Evolutionary conservation across 2,797 vertebrate species (phyloP), one percentile per base, ranked within the genome.

Genomic region (Vespertilio murinus): DNA sequence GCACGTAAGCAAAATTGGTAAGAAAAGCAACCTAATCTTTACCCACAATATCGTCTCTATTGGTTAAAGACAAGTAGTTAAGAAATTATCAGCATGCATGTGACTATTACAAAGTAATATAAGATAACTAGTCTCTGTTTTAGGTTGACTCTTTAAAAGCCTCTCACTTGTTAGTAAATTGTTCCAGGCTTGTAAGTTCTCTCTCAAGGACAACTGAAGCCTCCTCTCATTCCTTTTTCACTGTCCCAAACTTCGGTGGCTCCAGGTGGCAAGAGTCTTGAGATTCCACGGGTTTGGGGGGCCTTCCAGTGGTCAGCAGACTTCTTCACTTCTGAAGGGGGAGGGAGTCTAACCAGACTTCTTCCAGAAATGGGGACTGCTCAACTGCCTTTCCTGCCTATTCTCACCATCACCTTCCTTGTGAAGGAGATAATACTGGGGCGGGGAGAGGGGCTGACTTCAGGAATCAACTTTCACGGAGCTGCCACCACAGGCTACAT

Each of bases 21-120:
- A 70, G 45, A 95, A 78, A 12, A 79, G 54, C 30, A 54, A 64
- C 45, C 28, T 70, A 45, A 18, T 11, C 22, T 82, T 80, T 92
- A 67, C 70, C 67, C 30, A 71, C 75, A 92, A 25, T n/a, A 56
- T 59, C 83, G 65, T 77, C 93, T 93, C 73, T 67, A 74, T 54
- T 83, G 67, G 49, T 82, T 33, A 42, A 91, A 93, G 30, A 23
- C 33, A 38, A 47, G n/a, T 84, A 56, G 8, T 67, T 91, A 74
- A 52, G 71, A 81, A 87, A 54, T 25, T 56, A 28, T 54, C 14
- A 14, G 14, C 77, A 85, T 87, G 45, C 38, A 56, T 88, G 30
- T 93, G 79, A 85, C 12, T 88, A 69, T 83, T 80, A 77, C 49
- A 92, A 82, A 88, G 35, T 88, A 85, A 54, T 22, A 38, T 13